Evolutionary conservation across 2,888 invertebrate species (phyloP), one percentile per base, ranked within the genome.

Genomic region (Lymantria monacha): DNA sequence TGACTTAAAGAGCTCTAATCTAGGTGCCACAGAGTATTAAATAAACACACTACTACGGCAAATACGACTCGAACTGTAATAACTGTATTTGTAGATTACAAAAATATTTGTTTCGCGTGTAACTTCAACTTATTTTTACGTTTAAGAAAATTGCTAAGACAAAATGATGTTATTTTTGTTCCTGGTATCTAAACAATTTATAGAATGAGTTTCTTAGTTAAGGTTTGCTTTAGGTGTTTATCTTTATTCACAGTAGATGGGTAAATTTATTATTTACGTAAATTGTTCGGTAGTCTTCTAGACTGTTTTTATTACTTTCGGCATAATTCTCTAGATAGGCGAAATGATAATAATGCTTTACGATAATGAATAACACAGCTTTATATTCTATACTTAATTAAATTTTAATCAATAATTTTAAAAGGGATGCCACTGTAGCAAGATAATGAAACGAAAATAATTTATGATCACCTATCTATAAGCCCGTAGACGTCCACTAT

Each of bases 171-270:
- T 33, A 33, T 33, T 33, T 1, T 33, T 33, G 60, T 59, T 63
- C 22, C 52, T 13, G 33, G 53, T 44, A 9, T 41, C 12, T 22
- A 36, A 14, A 36, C n/a, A 10, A 59, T 33, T 49, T 40, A 41
- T 44, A 63, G 57, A 52, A 66, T 66, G 63, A 57, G 52, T 56
- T 49, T 53, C 67, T 53, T 43, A 49, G 59, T 57, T 61, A 55
- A 57, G 48, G 48, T 54, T 13, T 47, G 49, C 49, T 53, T 48
- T 42, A 51, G 46, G 37, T n/a, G 43, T 22, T 45, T 22, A 30
- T 40, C 43, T 50, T 40, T 44, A 53, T 47, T 46, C 30, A 47
- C 42, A 55, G 30, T 45, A n/a, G 40, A 55, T 11, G 33, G 22
- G 12, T 22, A 30, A 13, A 63, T 63, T 49, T 50, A 48, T 53